Base-by-base conservation (phyloP, 1,140 invertebrate genomes). In the Apis cerana region DNA sequence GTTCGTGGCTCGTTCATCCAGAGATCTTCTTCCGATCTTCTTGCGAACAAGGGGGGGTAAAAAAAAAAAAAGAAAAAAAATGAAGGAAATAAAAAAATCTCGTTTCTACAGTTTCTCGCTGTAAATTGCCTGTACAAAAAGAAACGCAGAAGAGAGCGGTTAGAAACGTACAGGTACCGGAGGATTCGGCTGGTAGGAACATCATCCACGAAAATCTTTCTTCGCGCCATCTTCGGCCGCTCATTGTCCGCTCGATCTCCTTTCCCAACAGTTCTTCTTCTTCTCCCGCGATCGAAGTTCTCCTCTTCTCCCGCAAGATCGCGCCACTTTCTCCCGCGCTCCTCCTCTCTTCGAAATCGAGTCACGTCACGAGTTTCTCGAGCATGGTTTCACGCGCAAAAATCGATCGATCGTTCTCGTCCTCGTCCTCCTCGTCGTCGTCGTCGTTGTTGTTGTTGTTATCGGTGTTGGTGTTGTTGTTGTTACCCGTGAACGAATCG, bases 131-230 rank as follows among this genome's bases (percentile, higher is more conserved):
- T 7, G 59, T 15, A 69, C n/a, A 58, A 52, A 27, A 54, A 65
- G 70, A 67, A 80, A 74, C 78, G 69, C 67, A 74, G 69, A 80
- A 74, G 61, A 80, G 61, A 72, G 62, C 33, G 61, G 50, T 52
- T 27, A 17, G 70, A 52, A 80, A 80, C 78, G 50, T 80, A 80
- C 78, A 74, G 70, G 59, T 62, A 62, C 43, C 48, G 48, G 9
- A 69, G 33, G 59, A n/a, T 62, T 75, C 72, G 71, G 27, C 56
- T 48, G 64, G n/a, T n/a, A 19, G 23, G 65, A 58, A 27, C 74
- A 27, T 13, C 50, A 17, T 43, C 5, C 33, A 43, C 33, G 33
- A 43, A 43, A 43, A 43, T 33, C 33, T 33, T 33, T 33, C n/a
- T n/a, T n/a, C n/a, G n/a, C 33, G 2, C 33, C 33, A 27, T 27